A percentile compares a stretch with the other conserved stretches of the same genome.
Conservation (phyloP, 2,797 vertebrate genomes). For the Tinamus major region DNA sequence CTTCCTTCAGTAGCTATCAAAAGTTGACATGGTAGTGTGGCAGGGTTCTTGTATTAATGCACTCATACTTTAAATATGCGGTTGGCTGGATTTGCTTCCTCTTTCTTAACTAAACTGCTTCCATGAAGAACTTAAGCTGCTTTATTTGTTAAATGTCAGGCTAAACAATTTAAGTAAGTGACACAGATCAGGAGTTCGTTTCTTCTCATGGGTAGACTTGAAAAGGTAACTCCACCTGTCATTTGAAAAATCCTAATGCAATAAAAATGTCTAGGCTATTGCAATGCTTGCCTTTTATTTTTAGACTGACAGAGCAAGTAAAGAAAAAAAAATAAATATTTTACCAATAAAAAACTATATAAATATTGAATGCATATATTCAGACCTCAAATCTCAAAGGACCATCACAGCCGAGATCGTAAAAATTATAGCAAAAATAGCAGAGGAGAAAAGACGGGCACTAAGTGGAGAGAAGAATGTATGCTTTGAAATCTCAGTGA, state of each 20-base stretch:
- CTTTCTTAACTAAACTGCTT: conserved; percentile 53
- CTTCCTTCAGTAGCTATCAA: conserved; percentile 41
- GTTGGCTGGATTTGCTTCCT: conserved; percentile 47
- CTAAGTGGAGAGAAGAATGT: not conserved
- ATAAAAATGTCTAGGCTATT: not conserved
- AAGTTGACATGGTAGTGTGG: conserved; percentile 17
- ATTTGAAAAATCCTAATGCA: conserved; percentile 33
- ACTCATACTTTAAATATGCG: conserved; percentile 59
- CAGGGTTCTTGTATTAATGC: conserved; percentile 25
- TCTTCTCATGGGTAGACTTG: not conserved
- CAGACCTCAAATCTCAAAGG: conserved; percentile 21
- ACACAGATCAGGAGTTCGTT: conserved; percentile 29
- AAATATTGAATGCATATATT: conserved; percentile 54
- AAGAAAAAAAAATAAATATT: not conserved
- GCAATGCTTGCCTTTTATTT: conserved; percentile 19
- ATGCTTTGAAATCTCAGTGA: conserved; percentile 35
- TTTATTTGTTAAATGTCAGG: conserved; percentile 44
- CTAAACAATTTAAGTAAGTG: conserved; percentile 52
- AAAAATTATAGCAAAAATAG: conserved; percentile 52
- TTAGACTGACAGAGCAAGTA: not conserved
- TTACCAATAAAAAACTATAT: conserved; percentile 12
- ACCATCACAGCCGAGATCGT: conserved; percentile 9
- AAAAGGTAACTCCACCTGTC: not conserved
- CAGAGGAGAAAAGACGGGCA: not conserved
- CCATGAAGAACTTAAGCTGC: conserved; percentile 14